Evolutionary conservation across 2,113 vertebrate species (phyloP), one percentile per base, ranked within the genome.

Genomic region (Tyto alba): DNA sequence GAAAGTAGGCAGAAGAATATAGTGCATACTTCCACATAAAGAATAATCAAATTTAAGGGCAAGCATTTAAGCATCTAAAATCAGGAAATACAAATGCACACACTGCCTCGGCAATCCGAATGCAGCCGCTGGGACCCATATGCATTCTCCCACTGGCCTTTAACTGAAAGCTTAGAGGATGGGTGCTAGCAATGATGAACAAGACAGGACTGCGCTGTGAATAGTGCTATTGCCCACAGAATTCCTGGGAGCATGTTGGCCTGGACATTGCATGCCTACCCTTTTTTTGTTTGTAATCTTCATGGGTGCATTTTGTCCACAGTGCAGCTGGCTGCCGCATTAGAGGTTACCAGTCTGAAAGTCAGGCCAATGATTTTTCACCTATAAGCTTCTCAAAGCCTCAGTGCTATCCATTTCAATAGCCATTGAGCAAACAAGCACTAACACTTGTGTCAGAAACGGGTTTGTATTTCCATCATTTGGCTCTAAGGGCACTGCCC

Each of bases 241-340:
- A 74, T 73, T 82, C 22, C 60, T 62, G 60, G 19, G 45, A 68
- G 29, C 0, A 0, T 1, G 1, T 20, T 75, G 60, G 14, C 27
- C 52, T 62, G 36, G 59, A 53, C 17, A 26, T 7, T 32, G 10
- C 4, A 36, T 34, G 15, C 64, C 34, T 52, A 19, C 14, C 45
- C 8, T 64, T 13, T 1, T 59, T 76, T 67, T 63, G 63, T 45
- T 15, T 68, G 19, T 38, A 32, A 25, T 63, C 13, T 75, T 71
- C 14, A 43, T 7, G 8, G 15, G 14, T 78, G 29, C 10, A 6
- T 77, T 84, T 88, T 29, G 67, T 41, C 15, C 26, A 19, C 32
- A 82, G 30, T 6, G 1, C 32, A 78, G 85, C 34, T 89, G 64
- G 30, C 26, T 69, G 34, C 27, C 29, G 55, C 34, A 52, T 27